Conservation (phyloP, 2,797 vertebrate genomes). For the Cyclura pinguis region DNA sequence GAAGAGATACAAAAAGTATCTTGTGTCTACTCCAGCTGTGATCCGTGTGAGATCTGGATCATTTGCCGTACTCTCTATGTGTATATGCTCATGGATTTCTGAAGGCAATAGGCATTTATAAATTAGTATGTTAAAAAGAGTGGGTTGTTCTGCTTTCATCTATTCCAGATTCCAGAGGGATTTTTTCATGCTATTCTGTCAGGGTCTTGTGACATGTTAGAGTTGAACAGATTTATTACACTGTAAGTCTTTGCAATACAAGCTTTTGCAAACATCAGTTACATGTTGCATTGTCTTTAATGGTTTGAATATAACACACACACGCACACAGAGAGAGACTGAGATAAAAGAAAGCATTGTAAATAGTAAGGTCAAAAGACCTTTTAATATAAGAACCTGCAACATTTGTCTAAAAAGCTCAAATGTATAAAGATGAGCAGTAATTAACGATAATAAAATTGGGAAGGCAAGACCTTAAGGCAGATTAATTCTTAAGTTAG, state of each 20-base stretch:
- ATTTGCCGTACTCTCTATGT: no score
- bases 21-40: conserved; percentile 14
- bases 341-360: no score
- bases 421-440: no score
- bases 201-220: not conserved
- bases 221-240: not conserved
- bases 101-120: not conserved
- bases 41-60: not conserved
- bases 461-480: not conserved
- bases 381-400: no score
- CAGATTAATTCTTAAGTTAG: no score
- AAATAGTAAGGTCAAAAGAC: no score
- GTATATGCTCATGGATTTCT: not conserved
- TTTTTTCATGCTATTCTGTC: not conserved
- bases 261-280: not conserved
- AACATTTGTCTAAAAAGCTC: no score
- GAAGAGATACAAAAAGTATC: conserved; percentile 4
- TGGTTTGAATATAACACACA: no score
- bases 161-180: not conserved
- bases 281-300: no score
- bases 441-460: no score
- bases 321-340: no score
- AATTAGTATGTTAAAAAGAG: not conserved
- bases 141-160: not conserved
- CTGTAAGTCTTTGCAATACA: not conserved